These are phyloP conservation scores for Tortrix viridana DNA, from an alignment of 2,888 invertebrate genomes.

Conservation along the genomic window DNA sequence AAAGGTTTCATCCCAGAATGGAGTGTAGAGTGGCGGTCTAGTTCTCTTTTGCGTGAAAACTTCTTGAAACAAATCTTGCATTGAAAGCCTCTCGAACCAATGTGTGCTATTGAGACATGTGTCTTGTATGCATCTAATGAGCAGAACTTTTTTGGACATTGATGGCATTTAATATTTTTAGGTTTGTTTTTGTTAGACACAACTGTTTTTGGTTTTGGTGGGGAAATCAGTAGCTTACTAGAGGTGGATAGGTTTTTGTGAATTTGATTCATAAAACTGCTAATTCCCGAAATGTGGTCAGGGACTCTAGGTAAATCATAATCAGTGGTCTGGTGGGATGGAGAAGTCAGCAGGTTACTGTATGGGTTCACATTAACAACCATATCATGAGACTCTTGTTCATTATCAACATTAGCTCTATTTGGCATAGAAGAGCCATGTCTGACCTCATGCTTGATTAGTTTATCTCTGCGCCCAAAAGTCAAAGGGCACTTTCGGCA, in stretches of 20 bases:
- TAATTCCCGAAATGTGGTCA: constrained; percentile 80
- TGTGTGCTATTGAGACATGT: constrained; percentile 81
- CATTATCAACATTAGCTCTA: constrained; percentile 60
- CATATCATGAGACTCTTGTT: constrained; percentile 79
- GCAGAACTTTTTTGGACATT: constrained; percentile 79
- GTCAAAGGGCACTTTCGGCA: constrained; percentile 87
- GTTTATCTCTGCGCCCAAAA: constrained; percentile 88
- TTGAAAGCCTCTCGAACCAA: constrained; percentile 83
- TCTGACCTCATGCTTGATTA: constrained; percentile 86
- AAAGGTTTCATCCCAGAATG: constrained; percentile 88
- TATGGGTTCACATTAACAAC: constrained; percentile 86
- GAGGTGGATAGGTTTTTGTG: constrained; percentile 64
- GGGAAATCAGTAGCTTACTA: constrained; percentile 61
- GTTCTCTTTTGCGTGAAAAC: constrained; percentile 87
- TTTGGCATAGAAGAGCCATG: constrained; percentile 78
- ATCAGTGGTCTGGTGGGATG: constrained; percentile 60
- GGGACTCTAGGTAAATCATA: constrained; percentile 80
- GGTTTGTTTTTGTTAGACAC: constrained; percentile 70
- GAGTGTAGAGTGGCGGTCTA: constrained; percentile 87
- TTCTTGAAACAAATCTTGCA: constrained; percentile 88
- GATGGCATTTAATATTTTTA: constrained; percentile 80
- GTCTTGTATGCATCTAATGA: constrained; percentile 80
- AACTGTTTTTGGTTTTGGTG: constrained; percentile 62
- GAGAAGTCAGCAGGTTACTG: constrained; percentile 76
- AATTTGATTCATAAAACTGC: constrained; percentile 71